Base-by-base conservation (phyloP, 2,113 vertebrate genomes). In the Phrynosoma blainvillii region DNA sequence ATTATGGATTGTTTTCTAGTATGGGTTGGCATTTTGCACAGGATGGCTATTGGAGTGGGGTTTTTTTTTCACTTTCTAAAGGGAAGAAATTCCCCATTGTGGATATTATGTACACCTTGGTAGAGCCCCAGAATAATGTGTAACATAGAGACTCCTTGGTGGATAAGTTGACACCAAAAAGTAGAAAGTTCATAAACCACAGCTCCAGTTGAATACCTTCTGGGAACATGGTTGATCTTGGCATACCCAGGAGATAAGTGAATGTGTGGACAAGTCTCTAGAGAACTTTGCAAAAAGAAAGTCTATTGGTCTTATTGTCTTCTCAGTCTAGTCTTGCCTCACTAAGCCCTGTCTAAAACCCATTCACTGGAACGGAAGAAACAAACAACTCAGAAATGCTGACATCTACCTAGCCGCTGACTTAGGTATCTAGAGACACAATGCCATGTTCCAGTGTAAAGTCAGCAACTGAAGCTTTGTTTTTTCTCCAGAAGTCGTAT, bases 401-500 rank as follows among this genome's bases (percentile, higher is more conserved):
- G 56, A 84, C 80, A 84, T 82, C 36, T 79, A 56, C 83, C 89
- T 66, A 30, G 36, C 71, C 84, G 20, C 78, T 88, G 5, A 56
- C 87, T 92, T 79, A 74, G 80, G 87, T 81, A 92, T 1, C 82
- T 52, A 79, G 89, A 40, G 16, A 82, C 0, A 2, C 42, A 74
- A 70, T 2, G 0, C 87, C 91, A 30, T 23, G 84, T 90, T 80
- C 86, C 83, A 88, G 74, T 0, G 52, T 83, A 30, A 0, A 1
- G 30, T 1, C 78, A 79, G 23, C 89, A 90, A 87, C 93, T 84
- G 84, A 90, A 89, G 91, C 90, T 89, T 77, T 68, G 36, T 8
- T 66, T 47, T 85, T 89, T 71, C 86, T 92, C 93, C 91, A 93
- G 90, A 65, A 16, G 42, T 76, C 90, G 88, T 93, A 84, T 92